phyloP scores from a whole-genome alignment of 37 sponge, comb jelly and placozoan genomes.

The Amphimedon queenslandica region DNA sequence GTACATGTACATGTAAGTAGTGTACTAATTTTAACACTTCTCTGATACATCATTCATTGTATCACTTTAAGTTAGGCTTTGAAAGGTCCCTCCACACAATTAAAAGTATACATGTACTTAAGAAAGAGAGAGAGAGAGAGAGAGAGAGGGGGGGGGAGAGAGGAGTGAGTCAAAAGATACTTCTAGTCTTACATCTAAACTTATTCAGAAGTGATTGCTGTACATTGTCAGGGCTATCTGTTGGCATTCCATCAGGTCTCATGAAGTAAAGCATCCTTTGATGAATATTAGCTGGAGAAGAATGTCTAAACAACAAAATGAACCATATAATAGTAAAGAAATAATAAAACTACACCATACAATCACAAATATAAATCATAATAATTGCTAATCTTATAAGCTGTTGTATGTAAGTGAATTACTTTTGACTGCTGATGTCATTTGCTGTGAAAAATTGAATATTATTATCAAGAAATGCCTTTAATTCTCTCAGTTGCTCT shows the following conservation, averaged over 20 bases:
- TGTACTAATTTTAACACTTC: too few species aligned
- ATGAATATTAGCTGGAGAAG: slow-evolving; percentile 52
- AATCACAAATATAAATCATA: too few species aligned
- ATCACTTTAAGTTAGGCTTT: too few species aligned
- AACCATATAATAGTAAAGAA: not conserved
- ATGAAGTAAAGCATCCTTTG: slow-evolving; percentile 63
- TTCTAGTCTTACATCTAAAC: slow-evolving; percentile 23
- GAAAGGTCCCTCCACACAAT: too few species aligned
- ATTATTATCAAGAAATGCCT: slow-evolving; percentile 77
- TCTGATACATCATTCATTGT: too few species aligned
- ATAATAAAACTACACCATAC: too few species aligned
- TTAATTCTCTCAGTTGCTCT: slow-evolving; percentile 70
- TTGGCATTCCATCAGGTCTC: slow-evolving; percentile 54
- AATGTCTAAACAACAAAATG: not conserved
- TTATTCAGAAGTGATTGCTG: slow-evolving; percentile 49
- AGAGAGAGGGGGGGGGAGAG: slow-evolving; percentile 1
- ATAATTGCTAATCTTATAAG: too few species aligned
- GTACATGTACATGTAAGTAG: too few species aligned
- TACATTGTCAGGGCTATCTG: slow-evolving; percentile 28
- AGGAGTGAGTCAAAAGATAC: too few species aligned
- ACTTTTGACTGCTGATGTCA: not conserved
- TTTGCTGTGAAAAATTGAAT: slow-evolving; percentile 43
- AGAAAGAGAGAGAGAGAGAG: slow-evolving; percentile 6
- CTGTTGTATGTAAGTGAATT: too few species aligned
- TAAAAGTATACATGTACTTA: too few species aligned